Evolutionary conservation across 2,797 vertebrate species (phyloP).

Genomic region (Pitangus sulphuratus): DNA sequence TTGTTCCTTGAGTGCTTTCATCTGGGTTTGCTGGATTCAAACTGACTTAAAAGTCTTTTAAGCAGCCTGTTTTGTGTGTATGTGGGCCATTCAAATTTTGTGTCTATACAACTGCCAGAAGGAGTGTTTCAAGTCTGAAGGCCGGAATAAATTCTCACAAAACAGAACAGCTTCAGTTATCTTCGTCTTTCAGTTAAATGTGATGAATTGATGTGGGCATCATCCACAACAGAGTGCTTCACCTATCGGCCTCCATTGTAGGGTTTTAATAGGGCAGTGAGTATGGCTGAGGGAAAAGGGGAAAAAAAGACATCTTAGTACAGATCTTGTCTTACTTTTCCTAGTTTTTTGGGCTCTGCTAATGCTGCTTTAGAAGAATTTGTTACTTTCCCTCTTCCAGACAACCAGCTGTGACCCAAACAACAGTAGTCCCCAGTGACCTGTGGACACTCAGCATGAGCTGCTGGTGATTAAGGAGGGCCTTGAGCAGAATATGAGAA

Average conservation of each 20-base stretch:
- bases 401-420: not conserved
- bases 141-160: not conserved
- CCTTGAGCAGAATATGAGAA: not conserved
- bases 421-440: not conserved
- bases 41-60: not conserved
- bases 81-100: not conserved
- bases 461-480: not conserved
- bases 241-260: not conserved
- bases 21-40: not conserved
- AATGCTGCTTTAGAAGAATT: not conserved
- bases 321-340: not conserved
- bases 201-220: not conserved
- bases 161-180: not conserved
- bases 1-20: not conserved
- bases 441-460: not conserved
- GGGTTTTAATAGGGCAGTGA: not conserved
- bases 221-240: not conserved
- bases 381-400: not conserved
- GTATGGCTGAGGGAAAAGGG: not conserved
- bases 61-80: not conserved
- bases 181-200: not conserved
- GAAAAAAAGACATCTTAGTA: not conserved
- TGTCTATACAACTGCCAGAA: not conserved
- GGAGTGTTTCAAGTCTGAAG: not conserved
- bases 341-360: not conserved